Conservation (phyloP, 2,113 vertebrate genomes). For the Chionodraco myersi region DNA sequence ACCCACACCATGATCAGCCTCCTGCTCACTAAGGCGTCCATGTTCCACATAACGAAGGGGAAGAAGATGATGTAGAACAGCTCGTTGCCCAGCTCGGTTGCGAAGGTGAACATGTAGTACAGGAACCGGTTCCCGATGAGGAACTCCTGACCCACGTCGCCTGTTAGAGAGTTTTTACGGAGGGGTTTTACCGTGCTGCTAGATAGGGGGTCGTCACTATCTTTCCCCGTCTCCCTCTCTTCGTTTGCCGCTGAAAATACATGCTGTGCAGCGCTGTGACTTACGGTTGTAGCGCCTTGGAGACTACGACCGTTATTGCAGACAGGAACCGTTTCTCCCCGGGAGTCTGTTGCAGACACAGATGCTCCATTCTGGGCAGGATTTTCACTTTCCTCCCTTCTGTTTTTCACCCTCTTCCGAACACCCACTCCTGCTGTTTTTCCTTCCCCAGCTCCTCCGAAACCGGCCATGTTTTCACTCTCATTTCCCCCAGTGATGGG, state of each 20-base stretch:
- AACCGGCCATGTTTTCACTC: not conserved
- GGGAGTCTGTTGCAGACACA: conserved; percentile 1
- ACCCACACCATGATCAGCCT: conserved; percentile 93
- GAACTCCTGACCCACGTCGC: conserved; percentile 88
- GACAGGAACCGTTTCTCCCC: conserved; percentile 16
- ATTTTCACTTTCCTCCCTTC: conserved; percentile 60
- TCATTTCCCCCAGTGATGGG: conserved; percentile 1
- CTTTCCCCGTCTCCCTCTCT: too few species aligned
- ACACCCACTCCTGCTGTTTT: not conserved
- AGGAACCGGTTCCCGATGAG: conserved; percentile 87
- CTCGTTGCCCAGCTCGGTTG: conserved; percentile 97
- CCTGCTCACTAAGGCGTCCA: conserved; percentile 90
- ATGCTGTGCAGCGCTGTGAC: not conserved
- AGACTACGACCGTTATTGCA: not conserved
- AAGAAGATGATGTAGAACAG: conserved; percentile 96
- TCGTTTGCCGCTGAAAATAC: not conserved
- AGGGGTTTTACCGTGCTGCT: conserved; percentile 73
- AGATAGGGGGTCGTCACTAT: not conserved
- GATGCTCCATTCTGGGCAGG: conserved; percentile 75
- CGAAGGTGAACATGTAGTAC: conserved; percentile 92
- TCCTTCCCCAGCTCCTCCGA: conserved; percentile 45
- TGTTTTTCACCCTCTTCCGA: conserved; percentile 26
- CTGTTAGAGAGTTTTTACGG: conserved; percentile 93
- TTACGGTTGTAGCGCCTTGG: not conserved
- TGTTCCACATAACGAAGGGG: conserved; percentile 94